Evolutionary conservation across 1,140 invertebrate species (phyloP).

Genomic region (Drosophila kohkoa): DNA sequence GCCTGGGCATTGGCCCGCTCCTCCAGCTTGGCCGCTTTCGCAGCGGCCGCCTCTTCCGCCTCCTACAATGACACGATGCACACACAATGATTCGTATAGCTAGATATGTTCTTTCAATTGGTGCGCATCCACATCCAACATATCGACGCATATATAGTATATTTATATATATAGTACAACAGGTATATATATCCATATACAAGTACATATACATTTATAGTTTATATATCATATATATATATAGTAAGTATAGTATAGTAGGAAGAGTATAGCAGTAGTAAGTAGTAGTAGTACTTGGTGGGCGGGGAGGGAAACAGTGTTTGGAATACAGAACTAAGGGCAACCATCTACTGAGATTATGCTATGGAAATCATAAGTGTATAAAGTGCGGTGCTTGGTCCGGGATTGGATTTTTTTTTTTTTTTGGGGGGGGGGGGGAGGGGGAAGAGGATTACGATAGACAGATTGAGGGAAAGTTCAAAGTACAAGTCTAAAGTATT

Average conservation of each 20-base stretch:
- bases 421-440: not conserved
- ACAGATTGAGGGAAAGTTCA: not conserved
- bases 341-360: not conserved
- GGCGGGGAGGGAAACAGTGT: not conserved
- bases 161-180: conserved; percentile 21
- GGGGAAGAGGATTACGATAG: not conserved
- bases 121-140: conserved; percentile 19
- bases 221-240: not conserved
- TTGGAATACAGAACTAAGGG: not conserved
- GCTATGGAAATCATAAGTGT: conserved; percentile 5
- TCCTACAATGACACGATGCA: conserved; percentile 86
- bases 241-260: not conserved
- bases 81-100: conserved; percentile 34
- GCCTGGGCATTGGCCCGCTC: conserved; percentile 89
- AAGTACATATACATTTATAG: conserved; percentile 5
- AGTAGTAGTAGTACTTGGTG: not conserved
- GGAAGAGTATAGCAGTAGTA: not conserved
- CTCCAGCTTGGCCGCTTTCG: conserved; percentile 90
- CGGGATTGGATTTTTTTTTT: not conserved
- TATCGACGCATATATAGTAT: conserved; percentile 40
- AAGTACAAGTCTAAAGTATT: conserved; percentile 19
- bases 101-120: conserved; percentile 17
- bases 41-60: conserved; percentile 92
- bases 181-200: conserved; percentile 8
- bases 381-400: conserved; percentile 31